phyloP scores from a whole-genome alignment of 2,797 vertebrate species.

The Phataginus tetradactyla region DNA sequence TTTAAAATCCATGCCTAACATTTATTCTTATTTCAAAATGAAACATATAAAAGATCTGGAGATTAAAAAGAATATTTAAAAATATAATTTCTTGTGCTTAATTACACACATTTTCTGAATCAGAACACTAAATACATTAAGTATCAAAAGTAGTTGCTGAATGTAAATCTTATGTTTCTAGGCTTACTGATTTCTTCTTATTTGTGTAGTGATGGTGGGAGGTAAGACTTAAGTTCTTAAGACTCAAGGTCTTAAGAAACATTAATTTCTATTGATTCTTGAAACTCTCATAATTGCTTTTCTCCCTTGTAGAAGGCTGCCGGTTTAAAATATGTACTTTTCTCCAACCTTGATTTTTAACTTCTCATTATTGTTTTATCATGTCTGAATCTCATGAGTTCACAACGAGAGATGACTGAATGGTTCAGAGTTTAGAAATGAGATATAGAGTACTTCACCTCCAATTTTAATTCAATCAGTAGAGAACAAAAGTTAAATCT shows the following conservation, averaged over 20 bases:
- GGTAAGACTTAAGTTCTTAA: constrained; percentile 61
- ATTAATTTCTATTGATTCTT: constrained; percentile 80
- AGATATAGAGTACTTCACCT: constrained; percentile 26
- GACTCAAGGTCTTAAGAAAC: constrained; percentile 44
- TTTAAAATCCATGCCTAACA: background rate
- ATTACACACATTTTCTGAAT: background rate
- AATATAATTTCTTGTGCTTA: constrained; percentile 3
- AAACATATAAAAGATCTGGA: background rate
- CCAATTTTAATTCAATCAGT: constrained; percentile 55
- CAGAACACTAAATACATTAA: background rate
- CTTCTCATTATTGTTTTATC: constrained; percentile 70
- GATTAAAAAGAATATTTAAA: constrained; percentile 26
- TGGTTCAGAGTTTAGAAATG: constrained; percentile 21
- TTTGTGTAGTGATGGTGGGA: constrained; percentile 58
- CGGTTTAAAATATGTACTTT: constrained; percentile 66
- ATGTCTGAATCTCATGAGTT: constrained; percentile 58
- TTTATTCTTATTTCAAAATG: constrained; percentile 42
- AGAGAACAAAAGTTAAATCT: constrained; percentile 61
- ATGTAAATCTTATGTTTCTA: constrained; percentile 60
- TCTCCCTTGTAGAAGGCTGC: constrained; percentile 67
- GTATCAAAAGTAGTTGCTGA: constrained; percentile 54
- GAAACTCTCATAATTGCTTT: constrained; percentile 80
- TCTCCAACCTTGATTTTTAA: constrained; percentile 59
- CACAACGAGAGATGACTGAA: constrained; percentile 45
- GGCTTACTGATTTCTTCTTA: constrained; percentile 72